Base-by-base conservation (phyloP, 2,888 invertebrate species). In the Drosophila ezoana region DNA sequence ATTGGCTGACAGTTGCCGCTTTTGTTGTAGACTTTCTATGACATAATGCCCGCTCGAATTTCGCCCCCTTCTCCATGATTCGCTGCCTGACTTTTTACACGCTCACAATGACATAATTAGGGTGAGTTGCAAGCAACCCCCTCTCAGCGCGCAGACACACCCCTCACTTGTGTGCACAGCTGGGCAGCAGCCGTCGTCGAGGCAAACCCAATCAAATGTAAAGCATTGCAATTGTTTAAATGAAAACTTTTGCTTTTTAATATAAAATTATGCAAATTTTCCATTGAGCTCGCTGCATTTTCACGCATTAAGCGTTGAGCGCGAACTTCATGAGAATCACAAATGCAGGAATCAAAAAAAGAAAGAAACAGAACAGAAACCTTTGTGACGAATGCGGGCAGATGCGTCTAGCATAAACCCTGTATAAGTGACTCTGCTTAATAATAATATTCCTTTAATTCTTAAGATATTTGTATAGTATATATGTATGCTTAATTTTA, bases 101-200 rank as follows among this genome's bases (percentile, higher is more conserved):
- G 57, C 76, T 53, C 64, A 45, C 63, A 74, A 65, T 85, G 73
- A 49, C 63, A 74, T 87, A 86, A 84, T 87, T 87, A 69, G 82
- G 79, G 79, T 81, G 74, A 61, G 54, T 52, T 16, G 6, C 16
- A 38, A 45, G 48, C 44, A 48, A 76, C 61, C 65, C 68, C 49
- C 33, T 28, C 33, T 32, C 18, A 44, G 20, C 32, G 51, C 52
- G 23, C 3, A 0, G 64, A 45, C 85, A 79, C 79, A 77, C 85
- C 82, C 82, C 85, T 68, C 87, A 72, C 73, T 86, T 86, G 85
- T 77, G 58, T 73, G 85, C 85, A 73, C 85, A 86, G 85, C 85
- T 86, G 85, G 28, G 28, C 28, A 28, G 85, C 81, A 18, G 2
- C 18, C 18, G 18, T 2, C 43, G 79, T 63, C 64, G 41, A 48